phyloP scores from a whole-genome alignment of 2,888 invertebrate species.

The Scelioninae gen. 2 region DNA sequence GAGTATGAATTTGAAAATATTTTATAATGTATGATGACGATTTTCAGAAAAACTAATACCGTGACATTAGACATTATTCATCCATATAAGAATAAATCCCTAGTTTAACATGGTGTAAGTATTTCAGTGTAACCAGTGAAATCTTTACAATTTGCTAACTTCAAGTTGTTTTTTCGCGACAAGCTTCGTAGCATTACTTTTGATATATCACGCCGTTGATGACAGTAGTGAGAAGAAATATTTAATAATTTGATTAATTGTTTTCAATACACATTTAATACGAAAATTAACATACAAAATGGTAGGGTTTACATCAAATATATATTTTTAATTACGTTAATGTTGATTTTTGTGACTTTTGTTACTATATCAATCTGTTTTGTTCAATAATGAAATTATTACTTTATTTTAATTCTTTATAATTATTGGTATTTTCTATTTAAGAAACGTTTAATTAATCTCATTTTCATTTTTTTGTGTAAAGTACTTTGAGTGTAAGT shows the following conservation, averaged over 20 bases:
- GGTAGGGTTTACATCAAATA: neutral
- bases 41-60: no score
- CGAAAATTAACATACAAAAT: neutral
- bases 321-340: neutral
- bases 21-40: no score
- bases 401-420: neutral
- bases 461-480: no score
- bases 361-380: neutral
- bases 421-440: neutral
- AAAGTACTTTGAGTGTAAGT: no score
- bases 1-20: no score
- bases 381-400: neutral
- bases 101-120: no score
- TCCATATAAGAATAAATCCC: no score
- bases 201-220: slow-evolving; percentile 59
- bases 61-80: no score
- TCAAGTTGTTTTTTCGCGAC: neutral
- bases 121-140: no score
- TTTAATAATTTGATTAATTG: neutral
- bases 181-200: slow-evolving; percentile 52
- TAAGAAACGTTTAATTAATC: neutral
- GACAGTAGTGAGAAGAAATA: slow-evolving; percentile 48
- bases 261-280: neutral
- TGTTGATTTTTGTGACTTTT: no score
- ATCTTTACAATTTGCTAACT: neutral